Percentiles rank a stretch among this genome's conserved stretches.
These are phyloP conservation scores for Hippotragus niger DNA, from an alignment of 2,113 vertebrate species.

Conservation along the genomic window DNA sequence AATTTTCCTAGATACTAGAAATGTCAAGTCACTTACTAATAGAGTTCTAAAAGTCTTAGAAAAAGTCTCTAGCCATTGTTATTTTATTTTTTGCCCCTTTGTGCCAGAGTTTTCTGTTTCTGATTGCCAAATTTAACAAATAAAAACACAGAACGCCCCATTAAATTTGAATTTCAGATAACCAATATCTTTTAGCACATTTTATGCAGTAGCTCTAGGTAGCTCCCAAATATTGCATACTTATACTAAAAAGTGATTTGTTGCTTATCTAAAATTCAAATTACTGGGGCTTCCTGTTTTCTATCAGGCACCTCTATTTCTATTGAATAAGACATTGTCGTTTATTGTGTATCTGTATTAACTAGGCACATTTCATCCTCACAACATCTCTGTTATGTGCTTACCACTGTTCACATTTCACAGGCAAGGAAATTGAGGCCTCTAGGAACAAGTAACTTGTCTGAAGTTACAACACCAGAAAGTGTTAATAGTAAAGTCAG, in stretches of 20 bases:
- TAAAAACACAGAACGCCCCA: neutral
- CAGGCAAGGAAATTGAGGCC: neutral
- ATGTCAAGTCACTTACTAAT: neutral
- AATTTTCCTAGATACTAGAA: neutral
- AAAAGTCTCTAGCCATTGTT: neutral
- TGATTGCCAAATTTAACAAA: neutral
- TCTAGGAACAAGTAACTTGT: neutral
- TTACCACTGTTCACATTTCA: neutral
- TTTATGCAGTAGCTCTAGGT: neutral
- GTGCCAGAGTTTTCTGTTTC: neutral
- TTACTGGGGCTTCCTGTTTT: neutral
- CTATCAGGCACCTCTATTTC: neutral
- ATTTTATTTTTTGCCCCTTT: neutral
- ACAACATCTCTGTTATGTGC: neutral
- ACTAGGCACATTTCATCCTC: neutral
- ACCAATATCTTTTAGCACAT: neutral
- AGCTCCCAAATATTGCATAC: neutral
- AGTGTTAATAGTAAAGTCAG: neutral
- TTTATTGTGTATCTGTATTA: neutral
- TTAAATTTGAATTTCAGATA: neutral
- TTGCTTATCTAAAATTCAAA: neutral
- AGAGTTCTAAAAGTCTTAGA: neutral
- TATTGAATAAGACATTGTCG: neutral
- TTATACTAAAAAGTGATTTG: neutral
- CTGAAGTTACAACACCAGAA: neutral